Conservation (phyloP, 2,888 invertebrate genomes). For the Oligia fasciuncula region DNA sequence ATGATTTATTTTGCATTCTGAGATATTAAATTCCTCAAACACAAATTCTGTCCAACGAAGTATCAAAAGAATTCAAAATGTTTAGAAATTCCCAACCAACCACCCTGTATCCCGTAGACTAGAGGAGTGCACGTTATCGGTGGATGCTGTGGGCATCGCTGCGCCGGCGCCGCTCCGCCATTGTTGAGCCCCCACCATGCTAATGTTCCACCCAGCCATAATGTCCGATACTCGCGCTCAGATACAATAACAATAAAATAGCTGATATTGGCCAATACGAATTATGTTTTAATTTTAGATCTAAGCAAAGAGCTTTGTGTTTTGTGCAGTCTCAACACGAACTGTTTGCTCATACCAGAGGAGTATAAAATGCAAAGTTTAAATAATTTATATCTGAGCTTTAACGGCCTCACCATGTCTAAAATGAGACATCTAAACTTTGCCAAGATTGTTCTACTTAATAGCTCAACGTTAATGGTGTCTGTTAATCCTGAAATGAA, state of each 20-base stretch:
- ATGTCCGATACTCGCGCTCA: slow-evolving; percentile 55
- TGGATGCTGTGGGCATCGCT: slow-evolving; percentile 74
- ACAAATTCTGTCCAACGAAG: neutral
- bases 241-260: slow-evolving; percentile 69
- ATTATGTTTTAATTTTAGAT: slow-evolving; percentile 68
- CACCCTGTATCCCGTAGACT: slow-evolving; percentile 64
- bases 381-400: slow-evolving; percentile 33
- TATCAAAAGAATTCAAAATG: neutral
- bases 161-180: slow-evolving; percentile 70
- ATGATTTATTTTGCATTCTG: neutral
- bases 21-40: neutral
- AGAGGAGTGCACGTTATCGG: slow-evolving; percentile 73
- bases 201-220: slow-evolving; percentile 62
- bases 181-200: slow-evolving; percentile 70
- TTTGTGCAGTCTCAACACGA: slow-evolving; percentile 16
- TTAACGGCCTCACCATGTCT: slow-evolving; percentile 18
- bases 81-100: slow-evolving; percentile 23
- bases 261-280: slow-evolving; percentile 63
- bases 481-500: slow-evolving; percentile 48
- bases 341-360: slow-evolving; percentile 21
- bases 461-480: slow-evolving; percentile 54
- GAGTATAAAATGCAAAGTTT: slow-evolving; percentile 13
- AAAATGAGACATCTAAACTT: slow-evolving; percentile 52
- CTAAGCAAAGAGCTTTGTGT: slow-evolving; percentile 28
- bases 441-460: slow-evolving; percentile 50